phyloP scores from a whole-genome alignment of 2,888 invertebrate genomes.

The Melangyna quadrimaculata region DNA sequence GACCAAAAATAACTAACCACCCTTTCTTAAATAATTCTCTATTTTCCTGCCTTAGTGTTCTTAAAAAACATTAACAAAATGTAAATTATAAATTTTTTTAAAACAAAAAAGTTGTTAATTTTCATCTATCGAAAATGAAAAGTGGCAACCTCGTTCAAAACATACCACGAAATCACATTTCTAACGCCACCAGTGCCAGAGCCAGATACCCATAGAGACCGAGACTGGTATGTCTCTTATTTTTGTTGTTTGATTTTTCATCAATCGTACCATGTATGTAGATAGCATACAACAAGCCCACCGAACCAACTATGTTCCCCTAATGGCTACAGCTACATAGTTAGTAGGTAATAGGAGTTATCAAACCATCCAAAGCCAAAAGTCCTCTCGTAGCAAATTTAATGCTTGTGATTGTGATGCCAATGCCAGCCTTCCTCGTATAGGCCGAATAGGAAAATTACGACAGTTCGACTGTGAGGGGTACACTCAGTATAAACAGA shows the following conservation, averaged over 20 bases:
- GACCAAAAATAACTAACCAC: no score
- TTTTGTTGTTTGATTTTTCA: background rate
- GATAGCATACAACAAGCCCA: background rate
- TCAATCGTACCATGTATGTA: slow-evolving; percentile 1
- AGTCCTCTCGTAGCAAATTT: slow-evolving; percentile 7
- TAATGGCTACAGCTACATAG: background rate
- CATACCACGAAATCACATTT: background rate
- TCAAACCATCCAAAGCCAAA: background rate
- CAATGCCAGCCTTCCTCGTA: background rate
- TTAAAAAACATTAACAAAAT: background rate
- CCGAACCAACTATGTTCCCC: background rate
- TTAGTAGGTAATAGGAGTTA: background rate
- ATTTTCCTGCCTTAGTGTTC: background rate
- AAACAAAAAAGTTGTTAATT: background rate
- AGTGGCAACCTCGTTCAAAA: background rate
- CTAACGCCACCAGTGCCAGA: background rate
- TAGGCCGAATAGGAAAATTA: background rate
- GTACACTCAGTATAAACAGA: background rate
- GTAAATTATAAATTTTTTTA: background rate
- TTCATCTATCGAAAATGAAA: background rate
- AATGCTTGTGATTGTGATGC: no score
- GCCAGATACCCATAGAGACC: background rate
- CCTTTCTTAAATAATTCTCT: no score
- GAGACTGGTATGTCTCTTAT: background rate
- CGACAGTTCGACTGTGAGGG: background rate